phyloP scores from a whole-genome alignment of 2,797 vertebrate genomes.

The Trachops cirrhosus region DNA sequence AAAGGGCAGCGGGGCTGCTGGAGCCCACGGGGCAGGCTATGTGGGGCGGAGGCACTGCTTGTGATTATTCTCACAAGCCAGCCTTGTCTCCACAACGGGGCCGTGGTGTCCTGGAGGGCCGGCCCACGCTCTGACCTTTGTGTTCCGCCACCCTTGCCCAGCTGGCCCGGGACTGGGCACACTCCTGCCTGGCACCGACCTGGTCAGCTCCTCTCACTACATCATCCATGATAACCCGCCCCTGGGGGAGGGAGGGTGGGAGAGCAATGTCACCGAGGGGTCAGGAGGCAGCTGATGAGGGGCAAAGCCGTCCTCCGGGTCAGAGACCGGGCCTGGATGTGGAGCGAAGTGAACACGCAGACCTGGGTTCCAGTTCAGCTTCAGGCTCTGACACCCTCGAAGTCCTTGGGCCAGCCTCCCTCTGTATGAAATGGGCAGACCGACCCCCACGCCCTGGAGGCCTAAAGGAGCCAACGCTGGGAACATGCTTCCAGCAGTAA shows the following conservation, averaged over 20 bases:
- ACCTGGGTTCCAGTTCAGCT: not conserved
- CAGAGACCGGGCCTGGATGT: not conserved
- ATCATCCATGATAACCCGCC: not conserved
- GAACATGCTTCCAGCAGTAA: not conserved
- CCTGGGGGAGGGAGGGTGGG: accelerated
- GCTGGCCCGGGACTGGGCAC: not conserved
- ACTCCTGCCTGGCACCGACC: not conserved
- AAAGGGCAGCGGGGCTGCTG: not conserved
- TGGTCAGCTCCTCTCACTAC: not conserved
- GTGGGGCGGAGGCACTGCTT: not conserved
- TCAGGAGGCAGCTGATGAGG: too few relatives aligned
- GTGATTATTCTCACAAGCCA: not conserved
- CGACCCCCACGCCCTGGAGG: not conserved
- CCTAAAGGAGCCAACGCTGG: not conserved
- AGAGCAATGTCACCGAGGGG: not conserved
- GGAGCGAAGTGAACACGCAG: not conserved
- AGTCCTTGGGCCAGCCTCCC: not conserved
- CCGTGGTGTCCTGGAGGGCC: not conserved
- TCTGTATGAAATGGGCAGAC: not conserved
- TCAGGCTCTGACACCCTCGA: not conserved
- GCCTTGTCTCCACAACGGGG: not conserved
- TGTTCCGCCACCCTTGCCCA: not conserved
- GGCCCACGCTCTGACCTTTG: not conserved
- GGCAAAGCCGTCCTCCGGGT: not conserved
- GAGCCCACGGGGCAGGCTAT: not conserved